Percentiles rank a stretch among this genome's conserved stretches.
Conservation (phyloP, 2,113 vertebrate species). For the Chamaetylas fuelleborni region DNA sequence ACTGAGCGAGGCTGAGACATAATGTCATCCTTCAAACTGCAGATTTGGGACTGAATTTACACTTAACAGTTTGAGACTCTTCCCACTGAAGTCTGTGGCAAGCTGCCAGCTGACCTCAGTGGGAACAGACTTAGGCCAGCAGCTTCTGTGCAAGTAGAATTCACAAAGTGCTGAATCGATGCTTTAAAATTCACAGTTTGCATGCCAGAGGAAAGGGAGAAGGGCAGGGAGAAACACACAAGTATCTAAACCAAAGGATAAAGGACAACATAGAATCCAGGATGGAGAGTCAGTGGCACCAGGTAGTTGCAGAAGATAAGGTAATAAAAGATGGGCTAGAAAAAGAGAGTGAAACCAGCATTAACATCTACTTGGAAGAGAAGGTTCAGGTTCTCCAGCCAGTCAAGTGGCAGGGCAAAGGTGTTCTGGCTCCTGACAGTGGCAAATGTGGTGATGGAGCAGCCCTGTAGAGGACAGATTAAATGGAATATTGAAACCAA, state of each 20-base stretch:
- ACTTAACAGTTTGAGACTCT: constrained; percentile 8
- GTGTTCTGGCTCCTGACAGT: neutral
- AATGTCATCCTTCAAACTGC: constrained; percentile 25
- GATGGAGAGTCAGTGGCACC: neutral
- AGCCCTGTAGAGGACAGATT: neutral
- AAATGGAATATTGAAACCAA: neutral
- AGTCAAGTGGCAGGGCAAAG: neutral
- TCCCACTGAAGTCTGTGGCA: constrained; percentile 1
- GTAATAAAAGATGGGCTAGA: neutral
- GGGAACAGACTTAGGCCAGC: neutral
- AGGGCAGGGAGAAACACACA: accelerated
- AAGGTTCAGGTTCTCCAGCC: neutral
- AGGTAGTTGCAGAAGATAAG: neutral
- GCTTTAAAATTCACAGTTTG: neutral
- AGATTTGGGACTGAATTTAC: constrained; percentile 24
- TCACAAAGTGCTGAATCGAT: neutral
- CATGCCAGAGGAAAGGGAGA: neutral
- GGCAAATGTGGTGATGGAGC: neutral
- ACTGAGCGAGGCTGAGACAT: neutral
- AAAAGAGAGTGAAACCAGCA: neutral
- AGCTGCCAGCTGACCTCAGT: constrained; percentile 25
- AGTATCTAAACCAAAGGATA: neutral
- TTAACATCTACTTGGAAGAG: neutral
- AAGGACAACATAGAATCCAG: neutral
- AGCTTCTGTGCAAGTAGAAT: constrained; percentile 30